Percentiles rank a stretch among this genome's conserved stretches.
Evolutionary conservation across 2,113 vertebrate species (phyloP).

Genomic region (Dolichotis patagonum): DNA sequence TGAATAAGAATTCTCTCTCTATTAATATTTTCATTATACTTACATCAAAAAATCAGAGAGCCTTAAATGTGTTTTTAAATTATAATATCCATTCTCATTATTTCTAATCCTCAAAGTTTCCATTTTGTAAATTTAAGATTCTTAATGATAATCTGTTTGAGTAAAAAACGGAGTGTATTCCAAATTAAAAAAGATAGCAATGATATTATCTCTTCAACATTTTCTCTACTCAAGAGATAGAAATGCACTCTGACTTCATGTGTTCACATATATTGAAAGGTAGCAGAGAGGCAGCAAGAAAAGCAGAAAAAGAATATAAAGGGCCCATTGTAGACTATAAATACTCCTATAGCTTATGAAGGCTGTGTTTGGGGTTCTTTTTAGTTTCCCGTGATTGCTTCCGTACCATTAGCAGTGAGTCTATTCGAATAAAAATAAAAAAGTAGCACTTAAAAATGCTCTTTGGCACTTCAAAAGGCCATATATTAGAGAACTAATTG

Average conservation of each 20-base stretch:
- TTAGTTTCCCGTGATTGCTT: constrained; percentile 76
- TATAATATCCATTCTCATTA: neutral
- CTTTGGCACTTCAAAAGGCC: constrained; percentile 79
- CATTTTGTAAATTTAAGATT: constrained; percentile 5
- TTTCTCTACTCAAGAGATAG: neutral
- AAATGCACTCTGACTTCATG: neutral
- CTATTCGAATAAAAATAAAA: constrained; percentile 80
- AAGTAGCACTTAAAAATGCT: constrained; percentile 71
- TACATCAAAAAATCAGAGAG: neutral
- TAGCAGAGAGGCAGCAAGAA: neutral
- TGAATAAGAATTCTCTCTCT: neutral
- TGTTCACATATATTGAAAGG: neutral
- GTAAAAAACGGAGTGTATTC: neutral
- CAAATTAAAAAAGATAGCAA: constrained; percentile 21
- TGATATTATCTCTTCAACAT: neutral
- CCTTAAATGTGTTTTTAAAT: neutral
- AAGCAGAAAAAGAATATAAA: constrained; percentile 46
- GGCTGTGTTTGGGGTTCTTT: constrained; percentile 12
- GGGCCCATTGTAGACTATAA: constrained; percentile 31
- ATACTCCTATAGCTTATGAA: constrained; percentile 61
- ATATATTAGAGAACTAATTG: constrained; percentile 82
- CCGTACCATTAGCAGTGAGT: constrained; percentile 71
- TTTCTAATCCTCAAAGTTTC: neutral
- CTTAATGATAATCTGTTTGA: constrained; percentile 29
- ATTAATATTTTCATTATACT: neutral